These are phyloP conservation scores for Eulemur mongoz DNA, from an alignment of 2,797 vertebrate species.

Conservation along the genomic window DNA sequence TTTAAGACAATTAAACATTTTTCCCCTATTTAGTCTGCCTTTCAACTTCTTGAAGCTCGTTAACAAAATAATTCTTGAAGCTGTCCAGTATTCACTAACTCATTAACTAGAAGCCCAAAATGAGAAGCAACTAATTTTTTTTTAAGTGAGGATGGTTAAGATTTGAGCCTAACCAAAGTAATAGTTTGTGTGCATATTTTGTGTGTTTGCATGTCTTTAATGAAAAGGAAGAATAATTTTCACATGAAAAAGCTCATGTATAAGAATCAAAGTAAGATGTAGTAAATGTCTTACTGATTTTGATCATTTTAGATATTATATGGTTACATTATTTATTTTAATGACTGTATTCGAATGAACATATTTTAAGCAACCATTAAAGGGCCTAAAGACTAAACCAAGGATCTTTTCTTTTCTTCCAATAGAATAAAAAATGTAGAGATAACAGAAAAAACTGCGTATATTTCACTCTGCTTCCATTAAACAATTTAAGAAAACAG, in stretches of 20 bases:
- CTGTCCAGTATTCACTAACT: background rate
- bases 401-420: background rate
- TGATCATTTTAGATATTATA: background rate
- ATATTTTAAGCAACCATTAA: constrained; percentile 33
- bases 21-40: background rate
- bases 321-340: background rate
- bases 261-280: constrained; percentile 6
- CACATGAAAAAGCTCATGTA: background rate
- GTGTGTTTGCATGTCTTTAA: background rate
- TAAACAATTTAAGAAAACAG: constrained; percentile 36
- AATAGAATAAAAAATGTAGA: background rate
- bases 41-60: constrained; percentile 3
- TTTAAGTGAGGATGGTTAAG: background rate
- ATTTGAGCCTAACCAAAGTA: constrained; percentile 15
- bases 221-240: background rate
- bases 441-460: background rate
- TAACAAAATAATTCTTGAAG: background rate
- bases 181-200: background rate
- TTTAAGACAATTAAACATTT: background rate
- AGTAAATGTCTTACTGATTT: background rate
- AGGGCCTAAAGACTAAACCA: constrained; percentile 28
- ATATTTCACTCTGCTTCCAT: background rate
- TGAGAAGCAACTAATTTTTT: background rate
- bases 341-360: background rate
- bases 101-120: background rate